phyloP scores from a whole-genome alignment of 1,140 invertebrate species.

The Zelostemma sp. region DNA sequence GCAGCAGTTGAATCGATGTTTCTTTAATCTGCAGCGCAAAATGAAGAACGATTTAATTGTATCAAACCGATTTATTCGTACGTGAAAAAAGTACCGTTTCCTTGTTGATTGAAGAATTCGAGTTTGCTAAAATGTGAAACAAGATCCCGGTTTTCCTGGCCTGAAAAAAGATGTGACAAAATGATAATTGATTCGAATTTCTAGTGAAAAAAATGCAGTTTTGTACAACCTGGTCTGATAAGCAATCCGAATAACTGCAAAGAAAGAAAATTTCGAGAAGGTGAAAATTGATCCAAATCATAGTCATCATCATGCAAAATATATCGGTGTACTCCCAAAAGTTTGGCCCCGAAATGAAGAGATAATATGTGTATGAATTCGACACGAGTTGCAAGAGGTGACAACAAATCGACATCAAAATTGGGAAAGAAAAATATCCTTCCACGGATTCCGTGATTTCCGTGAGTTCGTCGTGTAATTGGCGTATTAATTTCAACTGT shows the following conservation, averaged over 20 bases:
- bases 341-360: not conserved
- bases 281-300: constrained; percentile 33
- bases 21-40: too few species aligned
- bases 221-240: not conserved
- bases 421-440: constrained; percentile 24
- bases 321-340: not conserved
- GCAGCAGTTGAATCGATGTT: constrained; percentile 14
- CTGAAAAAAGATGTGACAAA: constrained; percentile 10
- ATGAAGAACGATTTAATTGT: too few species aligned
- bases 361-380: constrained; percentile 22
- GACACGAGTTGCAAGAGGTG: constrained; percentile 30
- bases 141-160: constrained; percentile 15
- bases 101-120: constrained; percentile 1
- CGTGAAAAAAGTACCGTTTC: not conserved
- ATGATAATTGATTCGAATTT: not conserved
- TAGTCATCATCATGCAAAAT: constrained; percentile 14
- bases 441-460: constrained; percentile 12
- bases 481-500: constrained; percentile 11
- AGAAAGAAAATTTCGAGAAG: constrained; percentile 28
- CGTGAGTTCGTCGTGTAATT: constrained; percentile 24
- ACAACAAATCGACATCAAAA: constrained; percentile 26
- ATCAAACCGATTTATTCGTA: too few species aligned
- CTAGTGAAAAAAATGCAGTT: not conserved
- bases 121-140: constrained; percentile 11
- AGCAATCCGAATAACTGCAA: constrained; percentile 17